phyloP scores from a whole-genome alignment of 2,888 invertebrate genomes.

The Cheilosia variabilis region DNA sequence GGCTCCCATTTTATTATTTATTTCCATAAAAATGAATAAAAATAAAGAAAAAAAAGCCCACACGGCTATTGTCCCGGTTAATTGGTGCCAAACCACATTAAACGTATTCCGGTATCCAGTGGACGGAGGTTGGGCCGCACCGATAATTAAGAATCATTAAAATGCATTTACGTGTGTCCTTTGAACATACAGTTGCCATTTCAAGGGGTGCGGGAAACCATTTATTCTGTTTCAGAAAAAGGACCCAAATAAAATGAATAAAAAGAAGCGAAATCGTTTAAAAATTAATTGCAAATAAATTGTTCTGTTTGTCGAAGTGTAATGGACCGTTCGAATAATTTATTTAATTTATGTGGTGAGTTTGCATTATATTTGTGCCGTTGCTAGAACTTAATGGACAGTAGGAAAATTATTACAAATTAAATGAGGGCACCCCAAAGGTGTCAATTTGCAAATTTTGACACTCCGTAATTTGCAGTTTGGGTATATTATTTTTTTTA shows the following conservation, averaged over 20 bases:
- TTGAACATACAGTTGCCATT: background rate
- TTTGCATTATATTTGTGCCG: background rate
- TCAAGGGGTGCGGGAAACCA: background rate
- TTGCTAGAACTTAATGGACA: background rate
- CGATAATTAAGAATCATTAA: slow-evolving; percentile 44
- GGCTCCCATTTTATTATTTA: background rate
- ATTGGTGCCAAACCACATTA: slow-evolving; percentile 18
- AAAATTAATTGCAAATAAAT: slow-evolving; percentile 18
- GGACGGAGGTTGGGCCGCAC: background rate
- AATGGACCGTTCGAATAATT: background rate
- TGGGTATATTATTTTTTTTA: too few species aligned
- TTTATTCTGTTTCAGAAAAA: background rate
- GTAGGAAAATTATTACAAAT: background rate
- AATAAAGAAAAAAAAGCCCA: background rate
- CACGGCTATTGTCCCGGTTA: background rate
- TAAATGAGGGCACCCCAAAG: too few species aligned
- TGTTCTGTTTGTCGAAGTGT: background rate
- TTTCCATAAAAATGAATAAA: background rate
- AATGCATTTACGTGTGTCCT: slow-evolving; percentile 15
- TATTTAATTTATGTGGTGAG: background rate
- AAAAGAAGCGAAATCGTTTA: slow-evolving; percentile 17
- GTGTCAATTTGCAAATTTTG: too few species aligned
- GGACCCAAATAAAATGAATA: background rate
- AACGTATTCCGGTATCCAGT: background rate
- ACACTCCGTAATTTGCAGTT: too few species aligned